Base-by-base conservation (phyloP, 2,113 vertebrate species). In the Acrocephalus arundinaceus region DNA sequence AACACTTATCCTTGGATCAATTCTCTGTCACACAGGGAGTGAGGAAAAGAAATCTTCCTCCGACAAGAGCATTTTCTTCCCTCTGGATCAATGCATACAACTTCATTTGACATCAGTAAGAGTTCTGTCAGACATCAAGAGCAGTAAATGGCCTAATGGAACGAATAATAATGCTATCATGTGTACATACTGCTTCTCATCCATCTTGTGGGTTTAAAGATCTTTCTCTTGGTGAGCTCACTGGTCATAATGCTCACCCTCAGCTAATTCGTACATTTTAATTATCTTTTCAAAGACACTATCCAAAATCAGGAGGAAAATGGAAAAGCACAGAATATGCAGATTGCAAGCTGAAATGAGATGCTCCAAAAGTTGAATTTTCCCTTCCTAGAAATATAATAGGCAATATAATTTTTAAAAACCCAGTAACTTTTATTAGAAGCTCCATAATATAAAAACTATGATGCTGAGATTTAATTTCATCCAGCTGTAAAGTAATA, bases 61-160 rank as follows among this genome's bases (percentile, higher is more conserved):
- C 35, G 43, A 17, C 52, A 75, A 78, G 66, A 89, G 91, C 35
- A 18, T 89, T 94, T 92, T 85, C 57, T 87, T 85, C 57, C 66
- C 43, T n/a, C 54, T 68, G 54, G 89, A 95, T 97, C 91, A 91
- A 92, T 79, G 86, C 3, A 0, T 57, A 46, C 6, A 0, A 37
- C 70, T 92, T 84, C 70, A 81, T 92, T 65, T 49, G 66, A 96
- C 80, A 95, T 95, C 93, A 75, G 68, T 41, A 31, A 57, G 70
- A 94, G 84, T 49, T 90, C 73, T 87, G 80, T 92, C 70, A 46
- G 61, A 75, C 77, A 95, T 87, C 80, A 91, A 89, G 94, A 91
- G 77, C 91, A 76, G 80, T 75, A 94, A 95, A 87, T 57, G 72
- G 91, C 73, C 61, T 94, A 89, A 91, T 92, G 89, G 95, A 91